A percentile compares a stretch with the other conserved stretches of the same genome.
Evolutionary conservation across 2,113 vertebrate genomes (phyloP).

Genomic region (Pampusana beccarii): DNA sequence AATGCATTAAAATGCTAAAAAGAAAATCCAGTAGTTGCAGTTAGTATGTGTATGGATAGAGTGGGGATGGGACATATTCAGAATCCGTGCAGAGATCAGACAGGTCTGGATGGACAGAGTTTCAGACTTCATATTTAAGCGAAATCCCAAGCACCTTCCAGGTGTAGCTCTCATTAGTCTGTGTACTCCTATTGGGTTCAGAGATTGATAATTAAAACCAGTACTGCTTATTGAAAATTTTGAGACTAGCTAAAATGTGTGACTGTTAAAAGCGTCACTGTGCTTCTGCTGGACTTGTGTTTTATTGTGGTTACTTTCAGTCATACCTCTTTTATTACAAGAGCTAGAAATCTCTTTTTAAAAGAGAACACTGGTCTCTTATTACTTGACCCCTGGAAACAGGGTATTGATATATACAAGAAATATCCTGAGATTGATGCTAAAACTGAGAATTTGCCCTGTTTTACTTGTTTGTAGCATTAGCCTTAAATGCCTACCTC

Average conservation of each 20-base stretch:
- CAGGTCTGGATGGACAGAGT: not conserved
- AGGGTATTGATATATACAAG: not conserved
- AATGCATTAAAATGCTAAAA: not conserved
- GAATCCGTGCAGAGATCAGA: not conserved
- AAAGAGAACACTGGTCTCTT: not conserved
- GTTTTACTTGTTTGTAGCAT: not conserved
- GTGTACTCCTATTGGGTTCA: not conserved
- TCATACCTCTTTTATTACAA: not conserved
- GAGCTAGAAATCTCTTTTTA: not conserved
- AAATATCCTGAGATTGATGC: not conserved
- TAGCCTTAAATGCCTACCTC: not conserved
- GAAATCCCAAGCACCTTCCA: not conserved
- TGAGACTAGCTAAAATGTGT: not conserved
- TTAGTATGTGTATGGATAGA: not conserved
- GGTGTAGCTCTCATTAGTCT: not conserved
- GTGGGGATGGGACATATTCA: not conserved
- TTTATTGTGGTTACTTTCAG: not conserved
- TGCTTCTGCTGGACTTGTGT: not conserved
- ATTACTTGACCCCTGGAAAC: not conserved
- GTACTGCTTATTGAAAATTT: not conserved
- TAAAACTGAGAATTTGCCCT: not conserved
- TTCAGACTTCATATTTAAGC: not conserved
- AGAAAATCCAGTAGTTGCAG: not conserved
- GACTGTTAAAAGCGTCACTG: not conserved
- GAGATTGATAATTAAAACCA: not conserved